Evolutionary conservation across 2,888 invertebrate genomes (phyloP), one percentile per base, ranked within the genome.

Genomic region (Brachycybe producta): DNA sequence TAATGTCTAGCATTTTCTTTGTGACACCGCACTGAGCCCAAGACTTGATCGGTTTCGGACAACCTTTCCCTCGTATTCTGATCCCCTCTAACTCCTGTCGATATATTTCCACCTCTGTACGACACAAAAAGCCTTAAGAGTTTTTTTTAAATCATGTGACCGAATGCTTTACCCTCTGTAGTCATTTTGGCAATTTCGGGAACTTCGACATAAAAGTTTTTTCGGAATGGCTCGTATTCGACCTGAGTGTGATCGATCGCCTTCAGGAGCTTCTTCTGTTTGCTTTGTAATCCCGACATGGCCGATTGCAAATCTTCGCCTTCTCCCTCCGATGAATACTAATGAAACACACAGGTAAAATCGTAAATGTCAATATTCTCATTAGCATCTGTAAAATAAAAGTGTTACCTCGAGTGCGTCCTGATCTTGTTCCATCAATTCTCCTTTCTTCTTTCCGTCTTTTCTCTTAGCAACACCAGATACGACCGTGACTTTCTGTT

Each of bases 11-110:
- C 65, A 95, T 87, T 65, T 91, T 94, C 65, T 90, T 90, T 54
- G 90, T 90, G 19, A 95, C 87, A 4, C 98, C 98, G 65, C 92
- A 94, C 62, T 99, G 98, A 0, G 98, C 94, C 98, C 98, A 99
- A 0, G 83, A 80, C 70, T 80, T 86, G 53, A 99, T 88, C 5
- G 79, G 79, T 64, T 90, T 92, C 0, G 98, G 98, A 64, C 92
- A 94, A 7, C 88, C 87, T 65, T 94, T 94, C 23, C 98, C 98
- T 65, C 90, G 86, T 1, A 97, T 92, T 58, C 87, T 77, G 50
- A 99, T 90, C 1, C 91, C 94, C 71, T 98, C 98, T 55, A 98
- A 65, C 60, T 95, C 92, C 56, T 59, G 57, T n/a, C 73, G 62
- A 42, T 65, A 63, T 7, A 59, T 64, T 36, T 70, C 70, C 32